Evolutionary conservation across 2,797 vertebrate genomes (phyloP).

Genomic region (Harpagifer antarcticus): DNA sequence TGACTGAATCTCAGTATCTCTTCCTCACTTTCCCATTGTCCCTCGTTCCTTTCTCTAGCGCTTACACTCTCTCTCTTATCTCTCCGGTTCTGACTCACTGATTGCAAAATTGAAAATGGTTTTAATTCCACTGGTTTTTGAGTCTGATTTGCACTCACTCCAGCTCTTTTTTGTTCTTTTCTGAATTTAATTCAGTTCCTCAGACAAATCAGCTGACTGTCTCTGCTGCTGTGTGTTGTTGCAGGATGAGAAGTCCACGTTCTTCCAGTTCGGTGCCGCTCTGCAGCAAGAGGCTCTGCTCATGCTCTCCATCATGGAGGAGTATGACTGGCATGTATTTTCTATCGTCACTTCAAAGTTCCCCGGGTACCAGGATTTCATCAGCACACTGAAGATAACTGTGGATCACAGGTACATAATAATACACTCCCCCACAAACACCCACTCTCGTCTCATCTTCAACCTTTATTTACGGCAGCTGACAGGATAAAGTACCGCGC

Average conservation of each 20-base stretch:
- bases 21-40: constrained; percentile 25
- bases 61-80: constrained; percentile 35
- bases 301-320: constrained; percentile 98
- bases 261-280: constrained; percentile 98
- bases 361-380: constrained; percentile 95
- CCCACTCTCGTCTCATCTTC: constrained; percentile 17
- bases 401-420: constrained; percentile 81
- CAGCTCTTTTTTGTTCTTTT: neutral
- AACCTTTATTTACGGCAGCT: constrained; percentile 39
- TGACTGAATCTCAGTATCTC: constrained; percentile 44
- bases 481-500: constrained; percentile 46
- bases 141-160: constrained; percentile 24
- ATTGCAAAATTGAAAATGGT: constrained; percentile 52
- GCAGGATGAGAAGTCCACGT: constrained; percentile 95
- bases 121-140: constrained; percentile 42
- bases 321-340: constrained; percentile 99
- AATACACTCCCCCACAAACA: constrained; percentile 8
- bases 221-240: constrained; percentile 57
- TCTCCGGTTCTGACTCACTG: constrained; percentile 41
- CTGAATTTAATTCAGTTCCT: constrained; percentile 44
- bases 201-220: constrained; percentile 50
- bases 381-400: constrained; percentile 91
- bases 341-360: constrained; percentile 98
- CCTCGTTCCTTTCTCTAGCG: constrained; percentile 21
- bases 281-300: constrained; percentile 97